phyloP scores from a whole-genome alignment of 1,140 invertebrate species.

The Papilio polytes region DNA sequence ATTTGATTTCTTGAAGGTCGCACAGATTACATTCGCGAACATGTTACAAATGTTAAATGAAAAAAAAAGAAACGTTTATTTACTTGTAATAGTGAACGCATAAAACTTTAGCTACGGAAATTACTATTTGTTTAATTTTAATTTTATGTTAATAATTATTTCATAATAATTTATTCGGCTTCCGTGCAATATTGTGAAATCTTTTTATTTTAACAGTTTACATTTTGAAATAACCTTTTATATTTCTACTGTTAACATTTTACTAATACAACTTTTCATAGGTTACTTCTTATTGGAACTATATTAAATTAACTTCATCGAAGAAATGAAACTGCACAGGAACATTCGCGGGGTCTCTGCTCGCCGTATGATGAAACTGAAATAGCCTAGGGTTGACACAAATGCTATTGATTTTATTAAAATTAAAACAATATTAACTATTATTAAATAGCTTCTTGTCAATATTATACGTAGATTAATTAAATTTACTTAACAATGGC shows the following conservation, averaged over 20 bases:
- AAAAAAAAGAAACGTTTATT: neutral
- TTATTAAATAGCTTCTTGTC: neutral
- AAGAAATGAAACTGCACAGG: neutral
- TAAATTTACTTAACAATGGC: no score
- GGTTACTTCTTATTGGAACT: neutral
- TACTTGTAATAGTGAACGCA: neutral
- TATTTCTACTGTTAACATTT: neutral
- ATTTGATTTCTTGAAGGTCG: conserved; percentile 17
- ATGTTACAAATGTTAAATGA: neutral
- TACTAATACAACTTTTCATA: neutral
- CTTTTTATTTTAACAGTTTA: neutral
- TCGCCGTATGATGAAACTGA: neutral
- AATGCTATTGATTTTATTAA: neutral
- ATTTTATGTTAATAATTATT: neutral
- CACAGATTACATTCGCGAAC: conserved; percentile 8
- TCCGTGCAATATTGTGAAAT: neutral
- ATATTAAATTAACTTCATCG: neutral
- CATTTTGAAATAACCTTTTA: neutral
- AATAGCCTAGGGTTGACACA: neutral
- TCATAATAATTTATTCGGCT: neutral
- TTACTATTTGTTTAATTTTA: neutral
- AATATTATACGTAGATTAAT: no score
- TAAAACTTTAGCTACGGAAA: neutral
- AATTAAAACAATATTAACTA: neutral
- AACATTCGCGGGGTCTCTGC: neutral